Conservation (phyloP, 1,140 invertebrate genomes). For the Tetramorium parvispinum region DNA sequence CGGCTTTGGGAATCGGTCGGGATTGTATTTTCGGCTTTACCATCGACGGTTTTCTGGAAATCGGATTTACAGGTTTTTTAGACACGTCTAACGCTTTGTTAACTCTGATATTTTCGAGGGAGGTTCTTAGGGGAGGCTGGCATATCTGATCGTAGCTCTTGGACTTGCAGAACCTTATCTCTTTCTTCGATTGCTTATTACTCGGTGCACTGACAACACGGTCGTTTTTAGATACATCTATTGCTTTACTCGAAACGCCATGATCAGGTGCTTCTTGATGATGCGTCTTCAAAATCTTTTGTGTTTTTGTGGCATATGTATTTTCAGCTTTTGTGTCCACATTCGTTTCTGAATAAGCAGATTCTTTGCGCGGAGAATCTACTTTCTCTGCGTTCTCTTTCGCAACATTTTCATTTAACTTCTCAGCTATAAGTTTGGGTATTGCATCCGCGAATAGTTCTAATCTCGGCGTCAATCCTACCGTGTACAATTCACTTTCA, state of each 20-base stretch:
- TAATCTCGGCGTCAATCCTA: constrained; percentile 82
- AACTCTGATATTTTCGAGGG: constrained; percentile 61
- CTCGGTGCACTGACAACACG: constrained; percentile 49
- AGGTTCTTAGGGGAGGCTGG: constrained; percentile 64
- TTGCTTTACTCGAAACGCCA: not conserved
- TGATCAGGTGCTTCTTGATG: not conserved
- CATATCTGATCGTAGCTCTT: constrained; percentile 80
- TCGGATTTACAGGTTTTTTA: constrained; percentile 62
- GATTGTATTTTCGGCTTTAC: constrained; percentile 69
- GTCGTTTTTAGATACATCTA: constrained; percentile 54
- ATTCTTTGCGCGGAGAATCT: constrained; percentile 15
- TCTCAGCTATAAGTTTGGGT: constrained; percentile 83
- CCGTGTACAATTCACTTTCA: constrained; percentile 80
- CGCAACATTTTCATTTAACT: constrained; percentile 70
- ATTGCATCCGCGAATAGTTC: constrained; percentile 83
- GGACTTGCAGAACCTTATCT: constrained; percentile 74
- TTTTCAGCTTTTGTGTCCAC: constrained; percentile 4
- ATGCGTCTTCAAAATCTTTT: not conserved
- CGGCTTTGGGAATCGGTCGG: constrained; percentile 64
- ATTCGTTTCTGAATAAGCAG: not conserved
- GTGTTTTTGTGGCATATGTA: not conserved
- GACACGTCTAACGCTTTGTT: constrained; percentile 44
- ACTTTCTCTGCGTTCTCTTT: constrained; percentile 59
- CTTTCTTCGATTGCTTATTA: constrained; percentile 64
- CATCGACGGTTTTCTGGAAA: constrained; percentile 64